A percentile compares a stretch with the other conserved stretches of the same genome.
Conservation (phyloP, 1,140 invertebrate species). For the Panagrolaimus sp. region DNA sequence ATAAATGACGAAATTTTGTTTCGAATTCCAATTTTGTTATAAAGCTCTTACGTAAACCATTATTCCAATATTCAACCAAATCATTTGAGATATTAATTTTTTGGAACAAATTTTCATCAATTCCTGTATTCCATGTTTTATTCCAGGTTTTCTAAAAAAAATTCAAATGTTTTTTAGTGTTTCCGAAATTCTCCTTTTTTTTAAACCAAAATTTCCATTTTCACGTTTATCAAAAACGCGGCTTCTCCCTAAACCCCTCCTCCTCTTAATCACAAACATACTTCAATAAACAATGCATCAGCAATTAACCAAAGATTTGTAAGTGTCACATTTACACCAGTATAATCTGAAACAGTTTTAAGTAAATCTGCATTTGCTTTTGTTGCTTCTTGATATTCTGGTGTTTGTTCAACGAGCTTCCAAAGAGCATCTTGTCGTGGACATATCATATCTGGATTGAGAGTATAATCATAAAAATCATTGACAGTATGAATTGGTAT, state of each 20-base stretch:
- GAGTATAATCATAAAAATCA: background rate
- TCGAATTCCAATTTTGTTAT: too few relatives aligned
- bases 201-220: too few relatives aligned
- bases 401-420: background rate
- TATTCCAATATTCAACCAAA: background rate
- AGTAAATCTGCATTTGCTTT: background rate
- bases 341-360: background rate
- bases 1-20: too few relatives aligned
- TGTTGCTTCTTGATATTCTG: background rate
- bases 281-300: constrained; percentile 1
- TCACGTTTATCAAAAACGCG: too few relatives aligned
- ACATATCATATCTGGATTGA: background rate
- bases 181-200: too few relatives aligned
- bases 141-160: background rate
- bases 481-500: constrained; percentile 18
- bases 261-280: background rate
- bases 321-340: background rate
- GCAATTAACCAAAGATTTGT: background rate
- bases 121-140: background rate
- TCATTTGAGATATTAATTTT: background rate
- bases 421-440: background rate
- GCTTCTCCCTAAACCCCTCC: too few relatives aligned
- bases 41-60: constrained; percentile 15
- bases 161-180: too few relatives aligned
- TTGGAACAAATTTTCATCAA: background rate